Evolutionary conservation across 2,888 invertebrate species (phyloP).

Genomic region (Mylabris sibirica): DNA sequence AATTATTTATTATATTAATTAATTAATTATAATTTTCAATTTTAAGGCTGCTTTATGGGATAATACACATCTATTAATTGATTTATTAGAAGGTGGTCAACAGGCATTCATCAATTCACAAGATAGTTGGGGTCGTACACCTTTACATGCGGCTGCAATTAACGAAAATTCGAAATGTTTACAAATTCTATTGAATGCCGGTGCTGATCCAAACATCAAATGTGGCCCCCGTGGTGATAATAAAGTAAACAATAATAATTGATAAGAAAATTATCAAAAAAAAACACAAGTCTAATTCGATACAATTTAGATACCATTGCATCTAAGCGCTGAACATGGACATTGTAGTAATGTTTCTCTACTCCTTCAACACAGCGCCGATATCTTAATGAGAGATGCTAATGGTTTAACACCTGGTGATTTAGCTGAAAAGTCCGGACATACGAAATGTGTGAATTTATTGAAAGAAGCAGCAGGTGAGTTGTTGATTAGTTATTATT

Average conservation of each 20-base stretch:
- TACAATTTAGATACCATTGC: constrained; percentile 76
- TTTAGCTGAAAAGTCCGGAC: constrained; percentile 73
- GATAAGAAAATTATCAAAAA: background rate
- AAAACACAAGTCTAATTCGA: background rate
- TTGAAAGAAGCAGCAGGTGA: constrained; percentile 73
- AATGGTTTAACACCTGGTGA: constrained; percentile 77
- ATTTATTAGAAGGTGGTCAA: constrained; percentile 76
- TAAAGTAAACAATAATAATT: constrained; percentile 62
- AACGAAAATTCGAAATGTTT: constrained; percentile 80
- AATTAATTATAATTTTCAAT: constrained; percentile 24
- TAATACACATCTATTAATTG: constrained; percentile 84
- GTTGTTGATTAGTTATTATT: constrained; percentile 40
- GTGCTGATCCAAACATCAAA: constrained; percentile 74
- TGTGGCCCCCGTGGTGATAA: constrained; percentile 74
- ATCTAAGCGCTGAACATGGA: constrained; percentile 82
- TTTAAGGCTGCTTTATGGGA: constrained; percentile 86
- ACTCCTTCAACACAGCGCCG: constrained; percentile 74
- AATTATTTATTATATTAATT: constrained; percentile 13
- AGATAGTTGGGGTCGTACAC: constrained; percentile 78
- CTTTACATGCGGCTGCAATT: constrained; percentile 84
- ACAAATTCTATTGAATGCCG: constrained; percentile 73
- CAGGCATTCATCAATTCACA: constrained; percentile 71
- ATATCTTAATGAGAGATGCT: constrained; percentile 69
- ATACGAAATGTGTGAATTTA: constrained; percentile 69
- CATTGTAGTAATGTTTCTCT: constrained; percentile 73